Percentiles rank a stretch among this genome's conserved stretches.
Conservation (phyloP, 1,140 invertebrate species). For the Linepithema humile region DNA sequence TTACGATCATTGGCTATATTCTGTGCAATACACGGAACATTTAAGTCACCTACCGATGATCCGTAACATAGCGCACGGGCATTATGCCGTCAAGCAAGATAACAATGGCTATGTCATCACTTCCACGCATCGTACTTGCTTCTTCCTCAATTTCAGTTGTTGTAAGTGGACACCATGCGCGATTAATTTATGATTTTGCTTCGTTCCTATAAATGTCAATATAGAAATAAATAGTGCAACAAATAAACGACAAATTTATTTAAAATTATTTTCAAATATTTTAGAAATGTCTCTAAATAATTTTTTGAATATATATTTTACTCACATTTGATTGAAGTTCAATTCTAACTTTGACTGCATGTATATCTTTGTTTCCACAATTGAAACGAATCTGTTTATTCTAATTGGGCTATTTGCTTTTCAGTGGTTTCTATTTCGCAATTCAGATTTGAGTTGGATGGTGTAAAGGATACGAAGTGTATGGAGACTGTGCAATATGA, state of each 20-base stretch:
- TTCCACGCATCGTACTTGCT: slow-evolving; percentile 88
- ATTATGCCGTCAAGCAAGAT: slow-evolving; percentile 86
- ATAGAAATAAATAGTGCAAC: background rate
- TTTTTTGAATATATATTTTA: no score
- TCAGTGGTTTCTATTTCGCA: slow-evolving; percentile 86
- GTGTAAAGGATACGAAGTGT: slow-evolving; percentile 83
- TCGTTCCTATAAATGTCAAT: background rate
- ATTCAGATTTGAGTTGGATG: slow-evolving; percentile 84
- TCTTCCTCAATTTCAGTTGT: slow-evolving; percentile 85
- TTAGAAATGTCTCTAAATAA: no score
- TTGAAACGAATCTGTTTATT: slow-evolving; percentile 50
- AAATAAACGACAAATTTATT: no score
- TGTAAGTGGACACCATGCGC: slow-evolving; percentile 83
- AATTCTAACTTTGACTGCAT: no score
- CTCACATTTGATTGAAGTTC: no score
- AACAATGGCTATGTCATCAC: slow-evolving; percentile 83
- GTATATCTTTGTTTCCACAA: background rate
- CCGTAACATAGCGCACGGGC: slow-evolving; percentile 85
- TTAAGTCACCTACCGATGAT: slow-evolving; percentile 88
- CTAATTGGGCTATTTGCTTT: slow-evolving; percentile 71
- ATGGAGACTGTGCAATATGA: slow-evolving; percentile 87
- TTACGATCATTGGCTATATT: slow-evolving; percentile 89
- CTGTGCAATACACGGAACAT: slow-evolving; percentile 87
- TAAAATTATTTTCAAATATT: no score
- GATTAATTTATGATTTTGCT: background rate